These are phyloP conservation scores for Pocota personata DNA, from an alignment of 2,888 invertebrate genomes.

Conservation along the genomic window DNA sequence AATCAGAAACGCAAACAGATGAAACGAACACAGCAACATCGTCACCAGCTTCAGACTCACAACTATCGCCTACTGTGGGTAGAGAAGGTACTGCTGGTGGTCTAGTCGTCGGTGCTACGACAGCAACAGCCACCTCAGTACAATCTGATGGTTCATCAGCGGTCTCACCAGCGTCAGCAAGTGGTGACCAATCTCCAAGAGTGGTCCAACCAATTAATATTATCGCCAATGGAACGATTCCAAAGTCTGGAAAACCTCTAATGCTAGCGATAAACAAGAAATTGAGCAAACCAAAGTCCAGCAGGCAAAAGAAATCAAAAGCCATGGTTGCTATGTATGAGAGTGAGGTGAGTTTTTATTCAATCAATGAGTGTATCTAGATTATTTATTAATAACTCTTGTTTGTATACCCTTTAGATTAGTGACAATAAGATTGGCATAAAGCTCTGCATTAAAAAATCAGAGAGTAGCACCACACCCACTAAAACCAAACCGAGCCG, in stretches of 20 bases:
- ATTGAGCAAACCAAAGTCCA: conserved; percentile 79
- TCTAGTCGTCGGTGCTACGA: conserved; percentile 19
- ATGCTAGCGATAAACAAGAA: conserved; percentile 81
- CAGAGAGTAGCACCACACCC: conserved; percentile 76
- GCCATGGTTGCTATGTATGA: conserved; percentile 84
- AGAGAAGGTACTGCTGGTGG: conserved; percentile 9
- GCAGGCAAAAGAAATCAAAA: conserved; percentile 81
- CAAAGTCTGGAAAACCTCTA: conserved; percentile 82
- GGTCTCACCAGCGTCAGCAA: conserved; percentile 63
- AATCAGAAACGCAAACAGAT: conserved; percentile 81
- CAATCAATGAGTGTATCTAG: not conserved
- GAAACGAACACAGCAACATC: conserved; percentile 80
- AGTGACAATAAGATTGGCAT: conserved; percentile 83
- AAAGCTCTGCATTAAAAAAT: conserved; percentile 82
- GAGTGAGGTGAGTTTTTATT: conserved; percentile 83
- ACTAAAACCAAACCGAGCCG: conserved; percentile 77
- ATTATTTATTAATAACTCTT: not conserved
- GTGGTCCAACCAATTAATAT: conserved; percentile 75
- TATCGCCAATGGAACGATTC: conserved; percentile 80
- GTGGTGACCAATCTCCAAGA: conserved; percentile 65
- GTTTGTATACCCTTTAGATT: conserved; percentile 80
- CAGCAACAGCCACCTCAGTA: conserved; percentile 21
- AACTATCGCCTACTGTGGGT: conserved; percentile 77
- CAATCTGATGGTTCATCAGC: conserved; percentile 58
- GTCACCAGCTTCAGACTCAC: conserved; percentile 80